Conservation (phyloP, 2,113 vertebrate species). For the Phyllostomus discolor region DNA sequence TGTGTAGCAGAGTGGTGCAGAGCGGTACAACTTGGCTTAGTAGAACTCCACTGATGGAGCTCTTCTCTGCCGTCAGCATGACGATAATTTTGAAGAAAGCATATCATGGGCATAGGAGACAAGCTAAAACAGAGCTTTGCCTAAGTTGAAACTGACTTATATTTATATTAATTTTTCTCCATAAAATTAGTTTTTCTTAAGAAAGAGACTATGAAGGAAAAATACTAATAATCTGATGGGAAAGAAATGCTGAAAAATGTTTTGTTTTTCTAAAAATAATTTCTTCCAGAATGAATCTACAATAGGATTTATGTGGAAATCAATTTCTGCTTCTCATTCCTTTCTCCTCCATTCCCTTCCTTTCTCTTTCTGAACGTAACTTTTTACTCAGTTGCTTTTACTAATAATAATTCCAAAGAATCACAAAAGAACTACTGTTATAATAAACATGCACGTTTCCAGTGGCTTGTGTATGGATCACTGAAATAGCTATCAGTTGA, state of each 20-base stretch:
- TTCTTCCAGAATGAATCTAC: not conserved
- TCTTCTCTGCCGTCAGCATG: not conserved
- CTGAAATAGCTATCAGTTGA: not conserved
- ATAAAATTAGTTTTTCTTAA: not conserved
- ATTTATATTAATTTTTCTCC: not conserved
- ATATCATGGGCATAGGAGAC: not conserved
- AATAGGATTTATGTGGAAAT: not conserved
- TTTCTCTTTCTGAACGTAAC: too few relatives aligned
- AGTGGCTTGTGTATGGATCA: not conserved
- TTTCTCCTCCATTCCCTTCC: too few relatives aligned
- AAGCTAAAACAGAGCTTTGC: not conserved
- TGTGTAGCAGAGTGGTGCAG: not conserved
- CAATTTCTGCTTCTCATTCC: not conserved
- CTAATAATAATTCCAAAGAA: not conserved
- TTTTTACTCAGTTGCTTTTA: not conserved
- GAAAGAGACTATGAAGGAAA: not conserved
- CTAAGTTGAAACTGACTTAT: not conserved
- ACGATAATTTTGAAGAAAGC: not conserved
- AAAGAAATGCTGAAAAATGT: not conserved
- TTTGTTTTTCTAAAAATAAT: not conserved
- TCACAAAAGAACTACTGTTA: not conserved
- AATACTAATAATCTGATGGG: not conserved
- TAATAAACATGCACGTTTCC: not conserved
- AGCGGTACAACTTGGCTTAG: not conserved
- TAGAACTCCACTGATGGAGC: not conserved